These are phyloP conservation scores for Crotophaga sulcirostris DNA, from an alignment of 2,113 vertebrate genomes.

Conservation along the genomic window DNA sequence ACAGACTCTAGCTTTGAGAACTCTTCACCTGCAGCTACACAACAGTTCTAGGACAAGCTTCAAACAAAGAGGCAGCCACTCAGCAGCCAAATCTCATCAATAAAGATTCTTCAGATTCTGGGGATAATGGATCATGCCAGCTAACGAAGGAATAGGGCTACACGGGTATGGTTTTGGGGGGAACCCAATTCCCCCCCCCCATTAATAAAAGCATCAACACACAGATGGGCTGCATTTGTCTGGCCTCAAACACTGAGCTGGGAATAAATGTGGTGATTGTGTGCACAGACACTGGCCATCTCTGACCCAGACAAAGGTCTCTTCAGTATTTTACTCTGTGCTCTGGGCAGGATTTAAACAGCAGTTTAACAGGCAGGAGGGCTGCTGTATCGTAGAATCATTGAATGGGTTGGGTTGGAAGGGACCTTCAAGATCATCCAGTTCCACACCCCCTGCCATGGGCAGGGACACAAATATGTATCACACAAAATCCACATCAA, in stretches of 20 bases:
- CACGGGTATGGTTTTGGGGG: accelerated
- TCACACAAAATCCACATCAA: not conserved
- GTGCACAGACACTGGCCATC: not conserved
- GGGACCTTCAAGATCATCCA: too few species aligned
- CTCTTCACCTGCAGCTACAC: not conserved
- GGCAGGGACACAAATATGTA: too few species aligned
- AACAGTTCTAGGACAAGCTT: not conserved
- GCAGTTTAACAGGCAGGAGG: not conserved
- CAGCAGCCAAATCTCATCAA: not conserved
- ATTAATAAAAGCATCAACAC: not conserved
- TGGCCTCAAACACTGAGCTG: not conserved
- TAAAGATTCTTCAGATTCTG: not conserved
- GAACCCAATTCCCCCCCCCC: not conserved
- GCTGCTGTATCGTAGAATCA: too few species aligned
- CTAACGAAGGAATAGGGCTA: not conserved
- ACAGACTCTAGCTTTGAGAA: not conserved
- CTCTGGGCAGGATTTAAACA: not conserved
- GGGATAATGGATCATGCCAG: not conserved
- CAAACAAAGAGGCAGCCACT: not conserved
- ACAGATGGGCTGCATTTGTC: not conserved
- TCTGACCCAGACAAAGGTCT: not conserved
- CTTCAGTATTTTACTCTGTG: not conserved
- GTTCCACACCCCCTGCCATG: too few species aligned
- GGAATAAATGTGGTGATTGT: not conserved
- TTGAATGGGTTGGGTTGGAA: too few species aligned